A percentile compares a stretch with the other conserved stretches of the same genome.
Conservation (phyloP, 2,888 invertebrate genomes). For the Incurvaria masculella region DNA sequence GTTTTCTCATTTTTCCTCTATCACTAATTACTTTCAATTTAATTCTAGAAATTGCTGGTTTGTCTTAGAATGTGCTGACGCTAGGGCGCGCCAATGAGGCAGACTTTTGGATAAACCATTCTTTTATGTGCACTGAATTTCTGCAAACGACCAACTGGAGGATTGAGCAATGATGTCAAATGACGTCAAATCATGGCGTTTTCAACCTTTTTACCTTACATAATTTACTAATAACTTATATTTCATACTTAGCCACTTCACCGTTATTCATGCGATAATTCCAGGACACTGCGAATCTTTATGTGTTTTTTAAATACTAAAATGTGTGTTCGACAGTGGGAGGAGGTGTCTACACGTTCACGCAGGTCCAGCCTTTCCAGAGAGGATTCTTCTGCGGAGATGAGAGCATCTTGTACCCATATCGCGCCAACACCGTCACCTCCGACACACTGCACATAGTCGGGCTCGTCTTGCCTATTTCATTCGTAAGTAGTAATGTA, state of each 20-base stretch:
- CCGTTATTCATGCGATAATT: no score
- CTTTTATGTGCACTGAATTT: no score
- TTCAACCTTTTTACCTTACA: conserved; percentile 7
- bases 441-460: conserved; percentile 66
- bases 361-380: conserved; percentile 57
- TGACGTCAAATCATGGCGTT: background rate
- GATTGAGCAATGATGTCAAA: background rate
- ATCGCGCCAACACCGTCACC: conserved; percentile 71
- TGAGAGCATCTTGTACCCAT: conserved; percentile 84
- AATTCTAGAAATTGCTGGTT: no score
- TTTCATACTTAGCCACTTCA: no score
- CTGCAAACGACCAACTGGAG: no score
- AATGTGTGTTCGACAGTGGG: conserved; percentile 25
- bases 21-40: no score
- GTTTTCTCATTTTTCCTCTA: no score
- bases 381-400: conserved; percentile 96
- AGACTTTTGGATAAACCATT: no score
- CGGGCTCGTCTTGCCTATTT: conserved; percentile 65
- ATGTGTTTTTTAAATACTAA: no score
- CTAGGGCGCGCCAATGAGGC: no score
- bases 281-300: no score
- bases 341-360: conserved; percentile 20
- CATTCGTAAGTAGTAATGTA: conserved; percentile 58
- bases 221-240: conserved; percentile 2
- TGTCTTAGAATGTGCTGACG: no score